These are phyloP conservation scores for Anarhynchus alexandrinus DNA, from an alignment of 2,113 vertebrate species.

Conservation along the genomic window DNA sequence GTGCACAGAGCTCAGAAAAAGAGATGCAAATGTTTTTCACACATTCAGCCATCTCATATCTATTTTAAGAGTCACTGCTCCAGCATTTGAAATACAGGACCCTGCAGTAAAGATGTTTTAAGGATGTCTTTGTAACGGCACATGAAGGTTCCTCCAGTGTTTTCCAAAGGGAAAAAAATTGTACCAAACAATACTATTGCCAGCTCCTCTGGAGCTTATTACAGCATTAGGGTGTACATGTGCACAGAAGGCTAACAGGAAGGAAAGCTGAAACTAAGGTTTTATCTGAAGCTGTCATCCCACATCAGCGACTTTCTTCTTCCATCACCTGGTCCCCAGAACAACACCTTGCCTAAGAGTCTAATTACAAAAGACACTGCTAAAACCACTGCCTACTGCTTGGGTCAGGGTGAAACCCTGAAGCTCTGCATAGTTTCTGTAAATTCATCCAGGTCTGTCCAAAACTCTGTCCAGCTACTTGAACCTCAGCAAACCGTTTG, in stretches of 20 bases:
- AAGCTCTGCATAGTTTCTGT: neutral
- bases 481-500: neutral
- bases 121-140: neutral
- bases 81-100: constrained; percentile 1
- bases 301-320: neutral
- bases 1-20: neutral
- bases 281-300: neutral
- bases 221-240: neutral
- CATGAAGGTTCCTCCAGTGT: neutral
- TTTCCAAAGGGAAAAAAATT: neutral
- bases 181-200: neutral
- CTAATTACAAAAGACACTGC: neutral
- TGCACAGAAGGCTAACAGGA: neutral
- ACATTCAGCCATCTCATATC: neutral
- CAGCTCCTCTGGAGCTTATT: neutral
- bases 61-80: constrained; percentile 32
- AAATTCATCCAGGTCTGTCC: neutral
- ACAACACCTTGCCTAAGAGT: neutral
- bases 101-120: constrained; percentile 11
- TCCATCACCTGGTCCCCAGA: neutral
- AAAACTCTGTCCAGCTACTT: neutral
- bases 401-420: neutral
- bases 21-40: constrained; percentile 44
- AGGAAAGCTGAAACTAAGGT: neutral
- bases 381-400: neutral